phyloP scores from a whole-genome alignment of 2,113 vertebrate genomes.

The Callipepla californica region DNA sequence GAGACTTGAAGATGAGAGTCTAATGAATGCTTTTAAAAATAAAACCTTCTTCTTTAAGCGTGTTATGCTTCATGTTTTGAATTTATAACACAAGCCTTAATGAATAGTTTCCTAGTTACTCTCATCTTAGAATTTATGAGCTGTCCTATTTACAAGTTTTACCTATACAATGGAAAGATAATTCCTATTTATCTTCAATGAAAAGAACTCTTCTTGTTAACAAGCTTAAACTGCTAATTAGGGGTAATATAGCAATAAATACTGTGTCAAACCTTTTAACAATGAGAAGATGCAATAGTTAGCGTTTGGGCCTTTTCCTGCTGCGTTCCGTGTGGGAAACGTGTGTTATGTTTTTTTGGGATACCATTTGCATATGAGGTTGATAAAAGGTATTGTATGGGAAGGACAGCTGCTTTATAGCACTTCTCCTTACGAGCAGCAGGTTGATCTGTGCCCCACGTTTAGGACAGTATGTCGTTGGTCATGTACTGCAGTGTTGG shows the following conservation, averaged over 20 bases:
- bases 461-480: background rate
- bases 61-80: constrained; percentile 60
- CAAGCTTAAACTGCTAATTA: constrained; percentile 56
- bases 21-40: constrained; percentile 73
- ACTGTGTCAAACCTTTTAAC: constrained; percentile 36
- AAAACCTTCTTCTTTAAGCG: constrained; percentile 48
- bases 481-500: background rate
- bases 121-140: constrained; percentile 58
- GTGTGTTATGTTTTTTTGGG: background rate
- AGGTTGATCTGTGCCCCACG: background rate
- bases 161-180: constrained; percentile 40
- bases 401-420: background rate
- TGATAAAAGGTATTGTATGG: background rate
- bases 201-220: constrained; percentile 49
- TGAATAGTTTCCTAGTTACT: constrained; percentile 60
- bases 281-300: background rate
- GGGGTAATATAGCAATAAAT: constrained; percentile 25
- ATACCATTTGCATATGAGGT: background rate
- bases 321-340: accelerated
- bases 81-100: constrained; percentile 59
- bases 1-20: constrained; percentile 56
- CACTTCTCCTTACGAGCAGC: background rate
- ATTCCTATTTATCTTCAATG: constrained; percentile 62
- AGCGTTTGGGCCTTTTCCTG: background rate
- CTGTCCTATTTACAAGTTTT: constrained; percentile 67